These are phyloP conservation scores for Saguinus midas DNA, from an alignment of 2,113 vertebrate species.

Conservation along the genomic window DNA sequence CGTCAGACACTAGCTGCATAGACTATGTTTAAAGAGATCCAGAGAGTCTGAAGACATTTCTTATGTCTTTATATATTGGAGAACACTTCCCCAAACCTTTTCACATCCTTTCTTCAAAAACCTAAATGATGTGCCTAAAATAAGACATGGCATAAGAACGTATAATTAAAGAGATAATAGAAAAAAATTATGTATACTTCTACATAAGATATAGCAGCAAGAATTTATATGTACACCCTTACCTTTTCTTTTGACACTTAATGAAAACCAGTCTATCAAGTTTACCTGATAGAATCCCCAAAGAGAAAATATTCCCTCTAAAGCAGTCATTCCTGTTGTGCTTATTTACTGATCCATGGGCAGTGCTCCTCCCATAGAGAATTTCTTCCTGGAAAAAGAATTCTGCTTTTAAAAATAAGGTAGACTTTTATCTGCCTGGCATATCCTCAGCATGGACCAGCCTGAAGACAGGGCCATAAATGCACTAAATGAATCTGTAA, in stretches of 20 bases:
- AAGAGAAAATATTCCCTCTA: not conserved
- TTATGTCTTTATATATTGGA: not conserved
- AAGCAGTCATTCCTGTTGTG: not conserved
- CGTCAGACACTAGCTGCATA: not conserved
- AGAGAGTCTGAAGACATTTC: conserved; percentile 49
- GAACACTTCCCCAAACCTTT: not conserved
- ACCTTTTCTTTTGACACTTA: conserved; percentile 7
- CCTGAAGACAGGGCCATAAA: conserved; percentile 45
- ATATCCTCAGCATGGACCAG: not conserved
- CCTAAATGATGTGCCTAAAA: conserved; percentile 36
- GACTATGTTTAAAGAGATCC: not conserved
- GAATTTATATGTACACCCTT: not conserved
- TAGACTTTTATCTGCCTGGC: conserved; percentile 27
- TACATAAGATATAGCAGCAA: not conserved
- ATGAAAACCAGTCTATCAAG: not conserved
- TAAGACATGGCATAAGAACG: not conserved
- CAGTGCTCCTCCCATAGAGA: not conserved
- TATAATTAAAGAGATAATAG: conserved; percentile 46
- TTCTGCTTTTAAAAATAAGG: conserved; percentile 12
- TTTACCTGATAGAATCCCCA: not conserved
- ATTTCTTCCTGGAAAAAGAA: conserved; percentile 43
- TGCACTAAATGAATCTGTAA: conserved; percentile 16
- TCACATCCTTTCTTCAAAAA: conserved; percentile 30
- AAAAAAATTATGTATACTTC: not conserved
- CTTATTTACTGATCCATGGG: conserved; percentile 33